Evolutionary conservation across 2,888 invertebrate genomes (phyloP).

Genomic region (Ophraella communa): DNA sequence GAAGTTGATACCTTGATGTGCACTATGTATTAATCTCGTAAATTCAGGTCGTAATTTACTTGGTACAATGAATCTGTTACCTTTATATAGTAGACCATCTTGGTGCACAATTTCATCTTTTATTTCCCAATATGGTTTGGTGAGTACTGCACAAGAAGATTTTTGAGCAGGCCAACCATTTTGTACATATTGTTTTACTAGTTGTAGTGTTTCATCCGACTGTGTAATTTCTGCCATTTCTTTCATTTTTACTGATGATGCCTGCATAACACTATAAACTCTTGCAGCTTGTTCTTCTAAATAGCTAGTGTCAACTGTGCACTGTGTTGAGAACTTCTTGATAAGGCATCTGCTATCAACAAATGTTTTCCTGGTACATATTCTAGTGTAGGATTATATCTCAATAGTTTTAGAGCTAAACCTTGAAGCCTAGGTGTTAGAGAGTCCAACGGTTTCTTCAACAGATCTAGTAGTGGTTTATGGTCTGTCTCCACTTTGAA

Average conservation of each 20-base stretch:
- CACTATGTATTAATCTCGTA: too few relatives aligned
- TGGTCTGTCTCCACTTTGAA: conserved; percentile 1
- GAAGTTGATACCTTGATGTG: too few relatives aligned
- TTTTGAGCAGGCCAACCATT: too few relatives aligned
- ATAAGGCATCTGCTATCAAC: background rate
- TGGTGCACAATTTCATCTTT: too few relatives aligned
- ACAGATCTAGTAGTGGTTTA: background rate
- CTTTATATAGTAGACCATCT: too few relatives aligned
- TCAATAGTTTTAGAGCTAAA: conserved; percentile 31
- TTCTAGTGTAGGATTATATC: conserved; percentile 29
- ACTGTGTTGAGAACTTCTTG: background rate
- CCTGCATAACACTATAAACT: background rate
- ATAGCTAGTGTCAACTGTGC: background rate
- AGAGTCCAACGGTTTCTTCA: background rate
- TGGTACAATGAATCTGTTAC: too few relatives aligned
- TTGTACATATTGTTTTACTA: too few relatives aligned
- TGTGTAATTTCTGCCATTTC: too few relatives aligned
- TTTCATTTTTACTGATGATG: too few relatives aligned
- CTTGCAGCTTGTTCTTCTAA: background rate
- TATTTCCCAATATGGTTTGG: background rate
- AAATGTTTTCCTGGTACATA: conserved; percentile 4
- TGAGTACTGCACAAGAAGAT: background rate
- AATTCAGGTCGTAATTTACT: too few relatives aligned
- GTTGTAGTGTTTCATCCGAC: too few relatives aligned
- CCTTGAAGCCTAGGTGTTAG: background rate